Evolutionary conservation across 2,888 invertebrate species (phyloP), one percentile per base, ranked within the genome.

Genomic region (Spicauda simplicius): DNA sequence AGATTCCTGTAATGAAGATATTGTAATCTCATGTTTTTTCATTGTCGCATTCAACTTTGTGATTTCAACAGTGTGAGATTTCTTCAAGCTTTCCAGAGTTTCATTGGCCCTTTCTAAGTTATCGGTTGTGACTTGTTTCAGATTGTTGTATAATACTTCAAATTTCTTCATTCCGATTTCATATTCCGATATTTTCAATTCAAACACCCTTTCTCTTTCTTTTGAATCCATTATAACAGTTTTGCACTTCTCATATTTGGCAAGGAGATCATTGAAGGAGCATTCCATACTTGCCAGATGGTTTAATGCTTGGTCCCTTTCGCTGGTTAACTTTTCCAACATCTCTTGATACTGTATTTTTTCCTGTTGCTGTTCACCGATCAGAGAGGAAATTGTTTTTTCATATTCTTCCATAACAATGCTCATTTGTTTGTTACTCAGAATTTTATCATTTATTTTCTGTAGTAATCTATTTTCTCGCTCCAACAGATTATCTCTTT

Each of bases 11-110:
- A 98, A 91, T 1, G 98, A 97, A 70, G 95, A 95, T 73, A 96
- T 95, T 76, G 96, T 97, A 69, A 99, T 95, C 86, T 99, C 98
- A 80, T 97, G 95, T 85, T 98, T 97, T 82, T 97, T 97, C 58
- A 97, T 94, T 80, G 96, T 95, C 18, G 98, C 98, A 87, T 96
- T 96, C 71, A 98, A 89, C 84, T 97, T 97, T 52, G 96, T 96
- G 50, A 96, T 94, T 87, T 99, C 98, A 66, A 95, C 93, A 80
- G 96, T 95, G 77, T 96, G 96, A 71, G 95, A 95, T 77, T 96
- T 96, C 76, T 95, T 95, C 68, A 95, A 91, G 60, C 94, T 93
- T 63, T 97, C 96, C 76, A 98, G 94, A 81, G 98, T 98, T 81
- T 96, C 95, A 90, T 98, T 98, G 30, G 91, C 91, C 75, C 88